Evolutionary conservation across 2,797 vertebrate genomes (phyloP).

Genomic region (Tangara arthus): DNA sequence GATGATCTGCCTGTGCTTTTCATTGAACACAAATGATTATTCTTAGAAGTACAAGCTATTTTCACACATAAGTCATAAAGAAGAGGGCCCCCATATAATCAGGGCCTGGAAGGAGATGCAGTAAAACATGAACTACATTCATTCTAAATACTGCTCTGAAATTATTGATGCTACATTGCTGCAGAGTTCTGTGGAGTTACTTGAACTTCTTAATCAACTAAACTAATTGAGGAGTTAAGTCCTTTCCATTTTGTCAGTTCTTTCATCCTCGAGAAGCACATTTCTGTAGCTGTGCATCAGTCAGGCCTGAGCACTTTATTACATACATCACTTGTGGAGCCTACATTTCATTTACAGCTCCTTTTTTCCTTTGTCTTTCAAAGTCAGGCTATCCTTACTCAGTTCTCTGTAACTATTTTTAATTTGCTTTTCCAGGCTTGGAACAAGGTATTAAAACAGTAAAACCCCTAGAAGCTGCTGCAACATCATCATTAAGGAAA

Average conservation of each 20-base stretch:
- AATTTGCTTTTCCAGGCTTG: background rate
- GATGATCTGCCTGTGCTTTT: background rate
- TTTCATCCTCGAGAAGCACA: background rate
- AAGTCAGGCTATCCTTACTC: background rate
- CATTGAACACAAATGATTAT: conserved; percentile 16
- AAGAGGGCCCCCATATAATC: background rate
- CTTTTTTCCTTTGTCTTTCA: background rate
- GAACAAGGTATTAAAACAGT: background rate
- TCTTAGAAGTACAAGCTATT: conserved; percentile 5
- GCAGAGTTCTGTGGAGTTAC: background rate
- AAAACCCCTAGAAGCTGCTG: background rate
- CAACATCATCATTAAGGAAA: background rate
- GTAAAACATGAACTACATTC: background rate
- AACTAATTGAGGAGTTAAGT: conserved; percentile 4
- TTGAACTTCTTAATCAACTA: background rate
- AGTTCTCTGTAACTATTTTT: background rate
- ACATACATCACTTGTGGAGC: background rate
- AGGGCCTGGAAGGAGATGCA: background rate
- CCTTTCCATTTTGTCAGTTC: background rate
- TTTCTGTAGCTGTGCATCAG: background rate
- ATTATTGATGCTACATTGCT: background rate
- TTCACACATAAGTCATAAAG: conserved; percentile 5
- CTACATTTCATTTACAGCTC: background rate
- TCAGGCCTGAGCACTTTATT: background rate
- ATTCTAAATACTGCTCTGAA: background rate